phyloP scores from a whole-genome alignment of 2,113 vertebrate genomes.

The Eira barbara region DNA sequence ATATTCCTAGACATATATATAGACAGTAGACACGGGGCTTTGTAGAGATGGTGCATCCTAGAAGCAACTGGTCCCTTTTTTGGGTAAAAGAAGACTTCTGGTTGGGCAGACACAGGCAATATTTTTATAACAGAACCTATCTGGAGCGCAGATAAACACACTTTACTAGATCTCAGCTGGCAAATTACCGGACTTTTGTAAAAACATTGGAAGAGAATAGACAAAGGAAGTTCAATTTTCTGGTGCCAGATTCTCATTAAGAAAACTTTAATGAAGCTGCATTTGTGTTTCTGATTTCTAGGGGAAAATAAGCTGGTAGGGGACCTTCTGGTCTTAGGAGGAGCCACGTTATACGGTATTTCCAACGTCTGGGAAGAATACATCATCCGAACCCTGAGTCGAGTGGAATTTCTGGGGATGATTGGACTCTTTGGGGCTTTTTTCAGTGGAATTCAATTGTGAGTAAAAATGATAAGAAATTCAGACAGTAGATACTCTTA shows the following conservation, averaged over 20 bases:
- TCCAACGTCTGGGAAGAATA: slow-evolving; percentile 96
- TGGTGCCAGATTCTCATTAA: neutral
- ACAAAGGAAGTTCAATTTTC: neutral
- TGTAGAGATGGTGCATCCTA: neutral
- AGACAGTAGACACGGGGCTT: neutral
- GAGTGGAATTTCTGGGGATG: slow-evolving; percentile 96
- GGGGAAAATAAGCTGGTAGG: slow-evolving; percentile 95
- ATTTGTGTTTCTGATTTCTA: slow-evolving; percentile 71
- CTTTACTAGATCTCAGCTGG: neutral
- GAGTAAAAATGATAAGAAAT: slow-evolving; percentile 79
- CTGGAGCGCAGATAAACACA: neutral
- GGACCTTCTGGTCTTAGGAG: slow-evolving; percentile 93
- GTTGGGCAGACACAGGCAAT: neutral
- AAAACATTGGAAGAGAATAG: neutral
- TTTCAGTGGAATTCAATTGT: slow-evolving; percentile 98
- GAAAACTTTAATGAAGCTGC: slow-evolving; percentile 17
- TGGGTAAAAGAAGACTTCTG: neutral
- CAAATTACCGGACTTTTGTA: neutral
- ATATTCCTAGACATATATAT: neutral
- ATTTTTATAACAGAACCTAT: neutral
- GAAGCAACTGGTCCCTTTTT: neutral
- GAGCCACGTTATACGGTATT: slow-evolving; percentile 93
- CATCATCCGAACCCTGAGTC: slow-evolving; percentile 94
- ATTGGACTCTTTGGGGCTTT: slow-evolving; percentile 97
- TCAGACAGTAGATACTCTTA: neutral